Conservation (phyloP, 2,888 invertebrate species). For the Cataglyphis livida region DNA sequence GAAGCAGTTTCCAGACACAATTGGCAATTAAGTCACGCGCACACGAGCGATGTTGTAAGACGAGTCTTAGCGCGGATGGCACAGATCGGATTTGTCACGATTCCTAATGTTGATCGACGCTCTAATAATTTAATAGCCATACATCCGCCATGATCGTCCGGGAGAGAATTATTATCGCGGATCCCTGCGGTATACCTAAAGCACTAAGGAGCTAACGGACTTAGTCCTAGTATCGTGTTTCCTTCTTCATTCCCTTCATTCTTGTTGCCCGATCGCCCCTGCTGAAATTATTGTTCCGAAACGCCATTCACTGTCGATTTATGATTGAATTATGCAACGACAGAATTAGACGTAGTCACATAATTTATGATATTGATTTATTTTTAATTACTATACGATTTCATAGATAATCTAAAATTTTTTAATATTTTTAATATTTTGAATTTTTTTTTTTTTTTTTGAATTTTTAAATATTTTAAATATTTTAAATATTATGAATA, state of each 20-base stretch:
- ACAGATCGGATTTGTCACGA: constrained; percentile 85
- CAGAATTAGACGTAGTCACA: background rate
- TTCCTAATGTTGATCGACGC: constrained; percentile 83
- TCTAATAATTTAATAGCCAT: constrained; percentile 85
- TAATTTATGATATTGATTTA: background rate
- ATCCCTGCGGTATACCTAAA: constrained; percentile 79
- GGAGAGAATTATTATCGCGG: constrained; percentile 76
- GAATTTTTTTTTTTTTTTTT: no score
- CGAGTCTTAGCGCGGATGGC: constrained; percentile 63
- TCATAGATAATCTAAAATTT: constrained; percentile 3
- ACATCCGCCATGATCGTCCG: constrained; percentile 79
- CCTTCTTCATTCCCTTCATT: constrained; percentile 60
- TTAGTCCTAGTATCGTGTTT: constrained; percentile 84
- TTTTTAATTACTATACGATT: background rate
- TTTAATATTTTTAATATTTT: background rate
- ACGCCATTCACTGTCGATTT: background rate
- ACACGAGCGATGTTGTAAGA: constrained; percentile 38
- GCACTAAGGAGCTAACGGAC: constrained; percentile 85
- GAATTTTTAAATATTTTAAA: no score
- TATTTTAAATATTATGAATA: background rate
- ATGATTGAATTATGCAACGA: constrained; percentile 21
- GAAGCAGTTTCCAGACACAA: constrained; percentile 65
- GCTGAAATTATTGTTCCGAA: constrained; percentile 37
- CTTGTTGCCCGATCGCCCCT: constrained; percentile 23
- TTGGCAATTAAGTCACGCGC: constrained; percentile 72